These are phyloP conservation scores for Caenorhabditis remanei DNA, from an alignment of 1,140 invertebrate species.

Conservation along the genomic window DNA sequence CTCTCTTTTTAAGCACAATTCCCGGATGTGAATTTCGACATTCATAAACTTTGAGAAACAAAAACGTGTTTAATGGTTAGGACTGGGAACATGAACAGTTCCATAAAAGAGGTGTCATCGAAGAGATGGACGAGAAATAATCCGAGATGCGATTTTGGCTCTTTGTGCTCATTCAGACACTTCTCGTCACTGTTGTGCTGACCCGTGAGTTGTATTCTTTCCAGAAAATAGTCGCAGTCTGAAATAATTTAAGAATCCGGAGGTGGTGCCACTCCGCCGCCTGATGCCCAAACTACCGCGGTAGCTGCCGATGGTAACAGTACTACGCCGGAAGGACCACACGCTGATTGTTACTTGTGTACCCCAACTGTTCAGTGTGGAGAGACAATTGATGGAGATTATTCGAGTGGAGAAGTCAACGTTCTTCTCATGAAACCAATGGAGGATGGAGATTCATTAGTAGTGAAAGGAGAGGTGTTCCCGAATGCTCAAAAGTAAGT, in stretches of 20 bases:
- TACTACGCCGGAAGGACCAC: background rate
- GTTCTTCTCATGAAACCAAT: constrained; percentile 38
- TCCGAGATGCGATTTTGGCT: constrained; percentile 12
- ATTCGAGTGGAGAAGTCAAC: constrained; percentile 44
- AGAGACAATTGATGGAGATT: constrained; percentile 37
- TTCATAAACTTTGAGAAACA: constrained; percentile 5
- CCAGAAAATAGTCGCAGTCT: background rate
- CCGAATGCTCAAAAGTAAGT: constrained; percentile 26
- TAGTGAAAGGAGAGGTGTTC: constrained; percentile 31
- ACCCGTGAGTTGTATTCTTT: background rate
- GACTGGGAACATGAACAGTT: background rate
- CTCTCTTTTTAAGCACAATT: constrained; percentile 35
- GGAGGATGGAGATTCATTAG: constrained; percentile 21
- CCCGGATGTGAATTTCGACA: constrained; percentile 9
- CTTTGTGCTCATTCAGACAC: background rate
- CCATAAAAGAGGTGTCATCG: background rate
- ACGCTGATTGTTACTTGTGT: constrained; percentile 22
- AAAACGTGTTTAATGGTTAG: constrained; percentile 8
- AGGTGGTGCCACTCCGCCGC: background rate
- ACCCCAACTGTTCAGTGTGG: constrained; percentile 21
- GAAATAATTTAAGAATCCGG: background rate
- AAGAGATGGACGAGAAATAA: background rate
- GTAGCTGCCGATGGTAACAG: background rate
- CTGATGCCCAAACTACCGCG: background rate
- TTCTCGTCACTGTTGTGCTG: background rate